phyloP scores from a whole-genome alignment of 2,797 vertebrate species.

The Bradypodion ventrale region DNA sequence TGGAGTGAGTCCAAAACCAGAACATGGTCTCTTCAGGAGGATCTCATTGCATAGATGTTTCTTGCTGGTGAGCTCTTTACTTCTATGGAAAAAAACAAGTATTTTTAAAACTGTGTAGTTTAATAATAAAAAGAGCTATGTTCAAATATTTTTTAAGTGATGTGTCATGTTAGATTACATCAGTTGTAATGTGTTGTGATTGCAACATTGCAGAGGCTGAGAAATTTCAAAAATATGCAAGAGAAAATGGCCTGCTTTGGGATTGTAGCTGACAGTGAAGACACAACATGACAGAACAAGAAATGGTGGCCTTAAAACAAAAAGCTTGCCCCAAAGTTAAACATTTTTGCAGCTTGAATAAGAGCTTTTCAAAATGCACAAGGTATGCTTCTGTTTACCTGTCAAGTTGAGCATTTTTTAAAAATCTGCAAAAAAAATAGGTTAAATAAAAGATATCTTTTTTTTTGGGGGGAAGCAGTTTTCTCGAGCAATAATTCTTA shows the following conservation, averaged over 20 bases:
- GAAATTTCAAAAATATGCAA: neutral
- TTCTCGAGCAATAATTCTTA: neutral
- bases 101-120: neutral
- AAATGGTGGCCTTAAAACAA: slow-evolving; percentile 22
- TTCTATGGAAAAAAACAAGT: neutral
- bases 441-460: too few species aligned
- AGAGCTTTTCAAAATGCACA: slow-evolving; percentile 3
- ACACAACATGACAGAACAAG: neutral
- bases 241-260: neutral
- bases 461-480: too few species aligned
- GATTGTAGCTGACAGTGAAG: neutral
- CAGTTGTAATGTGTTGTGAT: neutral
- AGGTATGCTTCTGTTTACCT: neutral
- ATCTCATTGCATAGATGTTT: neutral
- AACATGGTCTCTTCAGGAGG: neutral
- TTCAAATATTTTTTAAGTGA: neutral
- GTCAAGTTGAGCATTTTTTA: slow-evolving; percentile 25
- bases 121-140: neutral
- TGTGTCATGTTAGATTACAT: neutral
- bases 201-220: neutral
- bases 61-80: neutral
- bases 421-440: too few species aligned
- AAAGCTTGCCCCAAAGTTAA: neutral
- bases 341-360: slow-evolving; percentile 11
- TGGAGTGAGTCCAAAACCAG: neutral